phyloP scores from a whole-genome alignment of 2,888 invertebrate genomes.

The Metopia argyrocephala region DNA sequence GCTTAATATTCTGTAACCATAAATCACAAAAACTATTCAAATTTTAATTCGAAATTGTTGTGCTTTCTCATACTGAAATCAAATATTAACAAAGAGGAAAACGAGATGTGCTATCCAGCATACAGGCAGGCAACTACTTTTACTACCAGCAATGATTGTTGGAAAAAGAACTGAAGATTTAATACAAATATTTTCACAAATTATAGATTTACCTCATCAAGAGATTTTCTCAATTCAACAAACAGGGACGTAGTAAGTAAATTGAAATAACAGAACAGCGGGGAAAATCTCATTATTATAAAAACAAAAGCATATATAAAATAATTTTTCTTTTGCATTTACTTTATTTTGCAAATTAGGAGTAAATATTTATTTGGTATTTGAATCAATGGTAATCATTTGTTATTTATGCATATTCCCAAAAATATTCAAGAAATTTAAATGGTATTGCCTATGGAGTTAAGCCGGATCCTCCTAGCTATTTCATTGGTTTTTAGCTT shows the following conservation, averaged over 20 bases:
- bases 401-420: too few relatives aligned
- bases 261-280: neutral
- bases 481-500: too few relatives aligned
- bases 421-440: too few relatives aligned
- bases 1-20: slow-evolving; percentile 45
- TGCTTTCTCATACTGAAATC: slow-evolving; percentile 24
- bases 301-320: too few relatives aligned
- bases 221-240: slow-evolving; percentile 9
- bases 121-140: neutral
- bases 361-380: too few relatives aligned
- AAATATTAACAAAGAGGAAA: slow-evolving; percentile 30
- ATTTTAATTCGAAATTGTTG: slow-evolving; percentile 46
- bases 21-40: slow-evolving; percentile 46
- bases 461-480: too few relatives aligned
- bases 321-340: too few relatives aligned
- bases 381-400: too few relatives aligned
- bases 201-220: slow-evolving; percentile 37
- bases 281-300: too few relatives aligned
- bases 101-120: neutral
- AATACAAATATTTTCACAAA: slow-evolving; percentile 34
- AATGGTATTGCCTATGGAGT: too few relatives aligned
- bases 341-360: too few relatives aligned
- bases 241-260: neutral
- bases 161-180: slow-evolving; percentile 5
- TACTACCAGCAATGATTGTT: neutral